These are phyloP conservation scores for Engraulis encrasicolus DNA, from an alignment of 2,113 vertebrate species.

Conservation along the genomic window DNA sequence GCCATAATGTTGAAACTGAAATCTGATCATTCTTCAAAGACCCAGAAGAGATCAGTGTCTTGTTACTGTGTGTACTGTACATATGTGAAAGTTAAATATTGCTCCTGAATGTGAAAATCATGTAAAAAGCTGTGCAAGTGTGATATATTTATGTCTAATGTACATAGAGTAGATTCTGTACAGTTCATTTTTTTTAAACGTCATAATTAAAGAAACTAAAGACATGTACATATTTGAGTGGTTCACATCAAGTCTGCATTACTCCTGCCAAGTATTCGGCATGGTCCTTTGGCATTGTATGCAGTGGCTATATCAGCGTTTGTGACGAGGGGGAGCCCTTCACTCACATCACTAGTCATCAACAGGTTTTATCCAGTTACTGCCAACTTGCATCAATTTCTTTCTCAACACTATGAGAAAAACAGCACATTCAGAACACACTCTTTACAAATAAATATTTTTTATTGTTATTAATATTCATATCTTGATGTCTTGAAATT, in stretches of 20 bases:
- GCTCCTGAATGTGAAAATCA: background rate
- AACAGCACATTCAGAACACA: too few relatives aligned
- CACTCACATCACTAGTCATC: too few relatives aligned
- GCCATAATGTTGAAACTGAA: background rate
- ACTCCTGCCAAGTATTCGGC: background rate
- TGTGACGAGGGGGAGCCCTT: too few relatives aligned
- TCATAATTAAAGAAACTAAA: background rate
- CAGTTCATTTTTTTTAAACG: background rate
- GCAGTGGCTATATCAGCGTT: too few relatives aligned
- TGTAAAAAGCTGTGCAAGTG: background rate
- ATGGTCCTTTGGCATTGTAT: too few relatives aligned
- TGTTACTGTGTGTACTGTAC: background rate
- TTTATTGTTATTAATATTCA: too few relatives aligned
- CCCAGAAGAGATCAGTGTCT: background rate
- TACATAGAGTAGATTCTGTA: slow-evolving; percentile 52
- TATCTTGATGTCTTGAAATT: too few relatives aligned
- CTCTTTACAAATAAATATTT: too few relatives aligned
- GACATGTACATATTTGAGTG: background rate
- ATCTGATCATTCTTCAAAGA: background rate
- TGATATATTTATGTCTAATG: slow-evolving; percentile 17
- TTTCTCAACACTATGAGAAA: too few relatives aligned
- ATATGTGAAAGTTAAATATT: background rate
- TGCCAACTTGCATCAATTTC: too few relatives aligned
- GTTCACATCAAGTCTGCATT: background rate
- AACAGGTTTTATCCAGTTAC: too few relatives aligned